Base-by-base conservation (phyloP, 2,888 invertebrate species). In the Eurois occulta region DNA sequence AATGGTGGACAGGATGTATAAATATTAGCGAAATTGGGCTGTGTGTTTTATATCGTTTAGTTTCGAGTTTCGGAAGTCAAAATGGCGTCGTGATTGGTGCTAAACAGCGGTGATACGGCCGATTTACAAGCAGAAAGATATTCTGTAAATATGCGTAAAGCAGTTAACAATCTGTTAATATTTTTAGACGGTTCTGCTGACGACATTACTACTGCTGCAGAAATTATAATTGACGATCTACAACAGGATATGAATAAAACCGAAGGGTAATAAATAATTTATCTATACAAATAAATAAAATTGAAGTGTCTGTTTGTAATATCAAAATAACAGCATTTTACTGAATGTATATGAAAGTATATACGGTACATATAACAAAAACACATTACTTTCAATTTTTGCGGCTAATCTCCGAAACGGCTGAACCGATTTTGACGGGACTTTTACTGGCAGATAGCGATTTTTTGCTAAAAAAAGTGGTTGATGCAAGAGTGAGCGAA, bases 1-100 rank as follows among this genome's bases (percentile, higher is more conserved):
- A 94, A 96, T 94, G 92, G 93, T 80, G 73, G 83, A 87, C 94
- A 92, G 96, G 95, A 96, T 92, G 86, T 93, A 95, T 96, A 95
- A 95, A 96, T 96, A 95, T 95, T 92, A 93, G 91, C 90, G 84
- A 92, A 94, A 95, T 94, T 92, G 92, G 62, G 85, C 88, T 85
- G 88, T 84, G 88, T 90, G 91, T 94, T 94, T 87, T 94, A 94
- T 91, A 89, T 91, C 90, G 92, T 94, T 89, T 92, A 91, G 89
- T 90, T 81, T 86, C 79, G 86, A 88, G 88, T 90, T 91, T 90
- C 86, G 90, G 92, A 92, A 90, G 90, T 89, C 87, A 89, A 91
- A 93, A 93, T 91, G 91, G 90, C 90, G 88, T 88, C 89, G 87
- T 92, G 91, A 93, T 91, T 83, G 87, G 80, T 86, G 83, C 87